Evolutionary conservation across 1,140 invertebrate genomes (phyloP), one percentile per base, ranked within the genome.

Genomic region (Acromyrmex echinatior): DNA sequence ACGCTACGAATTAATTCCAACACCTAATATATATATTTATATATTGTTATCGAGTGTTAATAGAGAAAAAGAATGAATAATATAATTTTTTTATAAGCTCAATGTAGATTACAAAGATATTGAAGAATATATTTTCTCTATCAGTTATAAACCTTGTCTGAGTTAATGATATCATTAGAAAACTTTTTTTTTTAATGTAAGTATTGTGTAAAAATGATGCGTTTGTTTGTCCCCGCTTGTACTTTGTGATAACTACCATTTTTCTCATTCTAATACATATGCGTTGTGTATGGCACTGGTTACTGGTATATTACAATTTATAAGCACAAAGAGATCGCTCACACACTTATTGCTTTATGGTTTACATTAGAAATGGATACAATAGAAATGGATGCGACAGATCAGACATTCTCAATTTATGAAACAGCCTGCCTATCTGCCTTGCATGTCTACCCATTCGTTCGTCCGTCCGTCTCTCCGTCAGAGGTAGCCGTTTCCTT

Each of bases 401-500:
- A 39, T 60, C 28, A 71, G 28, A 73, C 12, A 60, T 86, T 89
- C 65, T 91, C 77, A 56, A 25, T 71, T 86, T 87, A 28, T 88
- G 35, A 65, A 89, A 90, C 31, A 87, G 86, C 80, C 80, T 91
- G 89, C 89, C 74, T 92, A 80, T 90, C 78, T 92, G 89, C 88
- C 90, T 93, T 76, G 88, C 90, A 87, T 91, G 89, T 86, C 76
- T 90, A 87, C 87, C 63, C 91, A 88, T 89, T 82, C 78, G 89
- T 90, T 89, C 88, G 88, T 93, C 88, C 92, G 91, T 93, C 92
- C 92, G 86, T 92, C 91, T 92, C 86, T 90, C 87, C 87, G 87
- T 91, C 88, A 91, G 90, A 87, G 68, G 90, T 91, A 91, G 89
- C 82, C 86, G 65, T 71, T 90, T 91, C 62, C 21, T 82, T 58